phyloP scores from a whole-genome alignment of 1,140 invertebrate species.

The Venturia canescens region DNA sequence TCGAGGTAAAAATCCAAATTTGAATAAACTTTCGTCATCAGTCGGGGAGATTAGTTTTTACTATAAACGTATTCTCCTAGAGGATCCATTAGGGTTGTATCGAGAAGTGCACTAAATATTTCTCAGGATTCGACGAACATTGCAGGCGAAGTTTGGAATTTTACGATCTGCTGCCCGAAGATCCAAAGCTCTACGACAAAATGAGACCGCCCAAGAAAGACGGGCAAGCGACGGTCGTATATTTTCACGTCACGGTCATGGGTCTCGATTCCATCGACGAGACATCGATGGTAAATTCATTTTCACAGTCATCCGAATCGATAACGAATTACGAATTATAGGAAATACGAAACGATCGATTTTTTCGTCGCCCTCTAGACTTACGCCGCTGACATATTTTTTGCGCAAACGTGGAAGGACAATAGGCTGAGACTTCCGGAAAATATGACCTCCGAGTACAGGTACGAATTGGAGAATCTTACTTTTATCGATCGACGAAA shows the following conservation, averaged over 20 bases:
- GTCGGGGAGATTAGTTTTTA: slow-evolving; percentile 39
- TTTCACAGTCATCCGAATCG: not conserved
- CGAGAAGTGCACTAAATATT: slow-evolving; percentile 23
- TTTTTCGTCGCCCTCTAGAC: slow-evolving; percentile 79
- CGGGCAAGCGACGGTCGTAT: slow-evolving; percentile 89
- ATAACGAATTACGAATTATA: slow-evolving; percentile 1
- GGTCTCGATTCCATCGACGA: slow-evolving; percentile 95
- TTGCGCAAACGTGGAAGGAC: slow-evolving; percentile 95
- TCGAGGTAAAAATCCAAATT: not conserved
- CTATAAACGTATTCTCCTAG: slow-evolving; percentile 11
- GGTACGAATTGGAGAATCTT: slow-evolving; percentile 71
- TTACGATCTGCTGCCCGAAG: slow-evolving; percentile 89
- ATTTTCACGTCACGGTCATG: slow-evolving; percentile 95
- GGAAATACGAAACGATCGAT: slow-evolving; percentile 15
- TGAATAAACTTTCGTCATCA: too few relatives aligned
- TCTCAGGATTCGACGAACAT: slow-evolving; percentile 45
- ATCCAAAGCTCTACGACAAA: slow-evolving; percentile 91
- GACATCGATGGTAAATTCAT: slow-evolving; percentile 87
- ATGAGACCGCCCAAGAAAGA: slow-evolving; percentile 93
- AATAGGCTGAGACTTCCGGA: slow-evolving; percentile 90
- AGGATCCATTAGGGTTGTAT: slow-evolving; percentile 31
- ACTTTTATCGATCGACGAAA: not conserved
- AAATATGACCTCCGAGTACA: slow-evolving; percentile 94
- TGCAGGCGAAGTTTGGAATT: slow-evolving; percentile 86
- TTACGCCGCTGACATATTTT: slow-evolving; percentile 93